Evolutionary conservation across 1,140 invertebrate species (phyloP).

Genomic region (Halyomorpha halys): DNA sequence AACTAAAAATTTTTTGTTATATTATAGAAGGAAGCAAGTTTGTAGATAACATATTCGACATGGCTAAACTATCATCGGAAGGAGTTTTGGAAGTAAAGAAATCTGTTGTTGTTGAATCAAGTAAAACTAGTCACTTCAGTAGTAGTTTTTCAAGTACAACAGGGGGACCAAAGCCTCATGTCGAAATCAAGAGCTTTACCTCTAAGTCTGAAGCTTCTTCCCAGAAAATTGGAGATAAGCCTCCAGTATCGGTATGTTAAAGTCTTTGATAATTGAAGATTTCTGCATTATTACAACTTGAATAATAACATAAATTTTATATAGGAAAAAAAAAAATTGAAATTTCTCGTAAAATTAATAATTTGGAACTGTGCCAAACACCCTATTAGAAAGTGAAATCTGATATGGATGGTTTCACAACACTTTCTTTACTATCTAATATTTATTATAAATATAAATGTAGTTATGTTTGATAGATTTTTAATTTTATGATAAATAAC

Average conservation of each 20-base stretch:
- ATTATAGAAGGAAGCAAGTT: conserved; percentile 23
- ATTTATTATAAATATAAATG: not conserved
- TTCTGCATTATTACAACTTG: no score
- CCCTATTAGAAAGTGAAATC: conserved; percentile 9
- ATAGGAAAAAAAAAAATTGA: no score
- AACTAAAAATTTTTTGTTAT: not conserved
- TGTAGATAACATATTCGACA: conserved; percentile 22
- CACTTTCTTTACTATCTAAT: not conserved
- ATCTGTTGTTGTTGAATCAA: conserved; percentile 38
- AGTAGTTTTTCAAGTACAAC: conserved; percentile 25
- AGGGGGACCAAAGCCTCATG: conserved; percentile 32
- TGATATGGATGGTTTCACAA: not conserved
- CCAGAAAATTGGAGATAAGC: conserved; percentile 33
- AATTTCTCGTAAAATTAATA: conserved; percentile 11
- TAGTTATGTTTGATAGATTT: not conserved
- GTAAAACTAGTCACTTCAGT: conserved; percentile 33
- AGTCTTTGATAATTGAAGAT: no score
- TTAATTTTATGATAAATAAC: not conserved
- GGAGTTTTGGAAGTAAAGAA: conserved; percentile 37
- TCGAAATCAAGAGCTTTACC: conserved; percentile 36
- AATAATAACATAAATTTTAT: no score
- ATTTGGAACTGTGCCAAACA: conserved; percentile 12
- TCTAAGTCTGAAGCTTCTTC: conserved; percentile 34
- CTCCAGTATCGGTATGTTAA: conserved; percentile 32
- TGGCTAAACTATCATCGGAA: not conserved